A percentile compares a stretch with the other conserved stretches of the same genome.
Conservation (phyloP, 2,888 invertebrate genomes). For the Troilus luridus region DNA sequence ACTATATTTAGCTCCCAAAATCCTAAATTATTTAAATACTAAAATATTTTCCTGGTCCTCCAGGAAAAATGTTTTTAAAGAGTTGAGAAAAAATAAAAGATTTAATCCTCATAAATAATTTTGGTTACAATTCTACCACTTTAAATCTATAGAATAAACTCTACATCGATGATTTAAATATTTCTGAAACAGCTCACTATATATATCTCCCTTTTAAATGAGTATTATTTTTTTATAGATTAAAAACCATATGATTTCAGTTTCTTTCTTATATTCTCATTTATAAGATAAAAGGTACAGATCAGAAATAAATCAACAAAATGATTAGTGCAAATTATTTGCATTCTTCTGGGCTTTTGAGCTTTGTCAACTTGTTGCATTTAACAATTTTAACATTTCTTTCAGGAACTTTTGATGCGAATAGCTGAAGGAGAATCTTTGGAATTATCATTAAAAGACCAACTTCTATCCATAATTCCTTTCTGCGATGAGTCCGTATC, state of each 20-base stretch:
- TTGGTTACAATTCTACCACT: neutral
- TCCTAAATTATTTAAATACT: too few relatives aligned
- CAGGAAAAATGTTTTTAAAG: too few relatives aligned
- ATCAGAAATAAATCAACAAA: neutral
- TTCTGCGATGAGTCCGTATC: constrained; percentile 86
- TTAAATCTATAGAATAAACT: too few relatives aligned
- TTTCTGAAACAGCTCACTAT: too few relatives aligned
- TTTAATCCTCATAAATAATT: neutral
- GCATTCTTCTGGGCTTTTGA: neutral
- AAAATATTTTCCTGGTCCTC: too few relatives aligned
- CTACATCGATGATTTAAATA: too few relatives aligned
- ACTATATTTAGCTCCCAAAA: too few relatives aligned
- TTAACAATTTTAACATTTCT: neutral
- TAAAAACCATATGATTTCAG: neutral
- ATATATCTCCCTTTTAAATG: too few relatives aligned
- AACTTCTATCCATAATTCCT: constrained; percentile 77
- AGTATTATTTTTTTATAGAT: too few relatives aligned
- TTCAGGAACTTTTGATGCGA: constrained; percentile 74
- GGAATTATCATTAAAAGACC: constrained; percentile 75
- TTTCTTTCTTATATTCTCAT: neutral
- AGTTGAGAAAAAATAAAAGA: too few relatives aligned
- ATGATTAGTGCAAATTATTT: neutral
- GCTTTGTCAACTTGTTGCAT: neutral
- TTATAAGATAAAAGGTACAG: neutral
- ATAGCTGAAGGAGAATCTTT: constrained; percentile 80